Evolutionary conservation across 2,113 vertebrate species (phyloP).

Genomic region (Clarias batrachus): DNA sequence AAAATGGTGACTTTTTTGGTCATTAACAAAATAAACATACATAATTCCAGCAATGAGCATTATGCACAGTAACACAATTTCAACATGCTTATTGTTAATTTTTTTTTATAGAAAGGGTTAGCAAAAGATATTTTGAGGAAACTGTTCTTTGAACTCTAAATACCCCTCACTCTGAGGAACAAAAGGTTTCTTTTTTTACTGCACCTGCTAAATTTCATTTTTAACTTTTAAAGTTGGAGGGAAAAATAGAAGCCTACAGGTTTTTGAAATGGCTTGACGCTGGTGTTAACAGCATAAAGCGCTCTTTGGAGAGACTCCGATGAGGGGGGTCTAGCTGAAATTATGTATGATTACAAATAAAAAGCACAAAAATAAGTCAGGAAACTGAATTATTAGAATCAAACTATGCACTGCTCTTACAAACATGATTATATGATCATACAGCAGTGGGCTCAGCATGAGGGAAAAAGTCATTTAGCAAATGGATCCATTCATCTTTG

Average conservation of each 20-base stretch:
- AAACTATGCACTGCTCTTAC: not conserved
- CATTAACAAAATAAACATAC: not conserved
- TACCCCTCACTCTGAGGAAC: not conserved
- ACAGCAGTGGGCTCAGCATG: not conserved
- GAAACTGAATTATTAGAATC: not conserved
- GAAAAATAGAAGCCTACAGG: not conserved
- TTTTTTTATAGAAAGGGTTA: not conserved
- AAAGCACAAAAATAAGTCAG: constrained; percentile 8
- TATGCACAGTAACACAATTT: not conserved
- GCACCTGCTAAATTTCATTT: not conserved
- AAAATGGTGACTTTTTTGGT: too few relatives aligned
- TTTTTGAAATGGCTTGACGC: not conserved
- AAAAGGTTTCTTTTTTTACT: not conserved
- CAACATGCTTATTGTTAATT: not conserved
- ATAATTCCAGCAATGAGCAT: not conserved
- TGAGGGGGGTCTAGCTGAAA: not conserved
- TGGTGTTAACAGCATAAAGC: not conserved
- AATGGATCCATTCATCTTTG: constrained; percentile 27
- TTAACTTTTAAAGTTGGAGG: not conserved
- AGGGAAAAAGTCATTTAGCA: constrained; percentile 21
- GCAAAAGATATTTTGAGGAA: not conserved
- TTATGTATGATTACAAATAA: not conserved
- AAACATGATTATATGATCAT: not conserved
- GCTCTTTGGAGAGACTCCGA: not conserved
- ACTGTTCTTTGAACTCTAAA: not conserved